Base-by-base conservation (phyloP, 2,797 vertebrate species). In the Argya squamiceps region DNA sequence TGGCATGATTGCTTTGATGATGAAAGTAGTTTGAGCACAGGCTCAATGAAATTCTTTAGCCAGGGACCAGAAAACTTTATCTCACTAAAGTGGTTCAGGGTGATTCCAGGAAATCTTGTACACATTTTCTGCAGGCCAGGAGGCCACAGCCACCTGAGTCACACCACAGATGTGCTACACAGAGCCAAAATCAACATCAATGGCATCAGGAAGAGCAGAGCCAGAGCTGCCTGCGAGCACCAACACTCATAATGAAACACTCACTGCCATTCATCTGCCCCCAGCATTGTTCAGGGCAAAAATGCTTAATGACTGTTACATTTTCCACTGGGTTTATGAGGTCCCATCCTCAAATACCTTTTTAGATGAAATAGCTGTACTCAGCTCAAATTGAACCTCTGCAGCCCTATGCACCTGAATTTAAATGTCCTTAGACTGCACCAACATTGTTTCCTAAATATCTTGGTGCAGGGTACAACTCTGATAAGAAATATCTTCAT, bases 271-370 rank as follows among this genome's bases (percentile, higher is more conserved):
- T 36, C 75, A 22, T 37, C 71, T 78, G 62, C n/a, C 36, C 67
- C 37, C 43, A 23, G 23, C 46, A 18, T 2, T 21, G 15, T 3
- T 43, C 60, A 63, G 34, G 73, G n/a, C 27, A 76, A 58, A 84
- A 75, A 39, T 9, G 11, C 17, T 20, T 17, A 3, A 34, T 32
- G 32, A 34, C 18, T 27, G 6, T 15, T 29, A 16, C 12, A 7
- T 47, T 43, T 81, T 18, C 58, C 44, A 7, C 50, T 0, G 30
- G 22, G 24, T 43, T 76, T 32, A 23, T 64, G 15, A 46, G 23
- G 26, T 3, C 34, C 9, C 0, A 0, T 21, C 17, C 44, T 60
- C n/a, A 70, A 11, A 79, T 20, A 18, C 34, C 15, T 77, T 27
- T 15, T 9, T 56, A 52, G 37, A 29, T 68, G 21, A 52, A 79